Evolutionary conservation across 1,140 invertebrate species (phyloP).

Genomic region (Drosophila santomea): DNA sequence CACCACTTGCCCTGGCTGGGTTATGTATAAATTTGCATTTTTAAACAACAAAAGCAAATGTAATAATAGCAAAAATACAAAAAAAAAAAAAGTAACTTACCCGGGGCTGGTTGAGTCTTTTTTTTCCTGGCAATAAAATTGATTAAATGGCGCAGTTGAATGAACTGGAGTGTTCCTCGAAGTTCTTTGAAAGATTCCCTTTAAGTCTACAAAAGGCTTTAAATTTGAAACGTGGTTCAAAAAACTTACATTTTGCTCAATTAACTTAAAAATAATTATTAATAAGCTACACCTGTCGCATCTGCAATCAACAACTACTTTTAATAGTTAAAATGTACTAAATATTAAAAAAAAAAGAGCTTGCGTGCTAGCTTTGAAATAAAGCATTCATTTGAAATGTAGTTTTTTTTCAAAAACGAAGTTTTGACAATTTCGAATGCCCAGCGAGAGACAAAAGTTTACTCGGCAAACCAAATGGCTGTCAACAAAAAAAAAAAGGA

Average conservation of each 20-base stretch:
- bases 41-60: constrained; percentile 71
- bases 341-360: not conserved
- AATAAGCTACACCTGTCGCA: not conserved
- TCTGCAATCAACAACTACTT: not conserved
- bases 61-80: constrained; percentile 48
- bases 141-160: constrained; percentile 67
- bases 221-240: no score
- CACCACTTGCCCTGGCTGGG: constrained; percentile 28
- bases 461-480: constrained; percentile 15
- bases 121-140: constrained; percentile 74
- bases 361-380: no score
- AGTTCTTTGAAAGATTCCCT: constrained; percentile 35
- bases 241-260: no score
- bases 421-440: constrained; percentile 4
- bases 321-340: not conserved
- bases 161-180: constrained; percentile 9
- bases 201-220: not conserved
- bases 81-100: constrained; percentile 5
- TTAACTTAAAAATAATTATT: not conserved
- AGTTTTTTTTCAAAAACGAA: not conserved
- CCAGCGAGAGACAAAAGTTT: constrained; percentile 16
- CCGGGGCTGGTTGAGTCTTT: constrained; percentile 14
- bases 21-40: constrained; percentile 80
- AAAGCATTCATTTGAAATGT: not conserved
- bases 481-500: constrained; percentile 23